Percentiles rank a stretch among this genome's conserved stretches.
These are phyloP conservation scores for Callipepla californica DNA, from an alignment of 2,113 vertebrate species.

Conservation along the genomic window DNA sequence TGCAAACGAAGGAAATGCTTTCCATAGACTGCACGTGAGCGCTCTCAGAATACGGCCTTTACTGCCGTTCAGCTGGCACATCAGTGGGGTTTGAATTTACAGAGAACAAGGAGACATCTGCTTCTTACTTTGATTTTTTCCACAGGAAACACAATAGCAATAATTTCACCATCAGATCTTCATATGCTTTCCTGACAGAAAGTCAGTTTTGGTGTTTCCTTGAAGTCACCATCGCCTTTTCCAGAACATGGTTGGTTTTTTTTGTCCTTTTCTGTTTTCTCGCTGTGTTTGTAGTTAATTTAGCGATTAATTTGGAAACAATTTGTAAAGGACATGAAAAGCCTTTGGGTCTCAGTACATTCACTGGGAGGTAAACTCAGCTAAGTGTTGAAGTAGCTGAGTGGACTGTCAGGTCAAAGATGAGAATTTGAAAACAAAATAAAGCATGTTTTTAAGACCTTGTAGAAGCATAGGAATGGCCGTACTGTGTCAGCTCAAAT, in stretches of 20 bases:
- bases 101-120: constrained; percentile 55
- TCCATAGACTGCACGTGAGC: neutral
- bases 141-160: constrained; percentile 43
- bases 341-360: neutral
- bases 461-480: neutral
- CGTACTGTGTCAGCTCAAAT: neutral
- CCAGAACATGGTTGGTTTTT: neutral
- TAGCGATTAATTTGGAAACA: neutral
- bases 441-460: neutral
- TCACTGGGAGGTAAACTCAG: neutral
- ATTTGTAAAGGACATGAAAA: neutral
- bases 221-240: neutral
- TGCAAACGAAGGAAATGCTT: constrained; percentile 22
- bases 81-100: constrained; percentile 41
- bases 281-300: neutral
- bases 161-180: constrained; percentile 16
- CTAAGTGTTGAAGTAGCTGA: neutral
- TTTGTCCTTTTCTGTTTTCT: neutral
- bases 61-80: constrained; percentile 22
- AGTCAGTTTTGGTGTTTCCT: neutral
- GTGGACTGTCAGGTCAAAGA: neutral
- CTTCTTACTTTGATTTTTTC: constrained; percentile 49
- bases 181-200: neutral
- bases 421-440: neutral
- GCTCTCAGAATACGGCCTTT: constrained; percentile 35